phyloP scores from a whole-genome alignment of 2,888 invertebrate species.

The Chrysomela aeneicollis region DNA sequence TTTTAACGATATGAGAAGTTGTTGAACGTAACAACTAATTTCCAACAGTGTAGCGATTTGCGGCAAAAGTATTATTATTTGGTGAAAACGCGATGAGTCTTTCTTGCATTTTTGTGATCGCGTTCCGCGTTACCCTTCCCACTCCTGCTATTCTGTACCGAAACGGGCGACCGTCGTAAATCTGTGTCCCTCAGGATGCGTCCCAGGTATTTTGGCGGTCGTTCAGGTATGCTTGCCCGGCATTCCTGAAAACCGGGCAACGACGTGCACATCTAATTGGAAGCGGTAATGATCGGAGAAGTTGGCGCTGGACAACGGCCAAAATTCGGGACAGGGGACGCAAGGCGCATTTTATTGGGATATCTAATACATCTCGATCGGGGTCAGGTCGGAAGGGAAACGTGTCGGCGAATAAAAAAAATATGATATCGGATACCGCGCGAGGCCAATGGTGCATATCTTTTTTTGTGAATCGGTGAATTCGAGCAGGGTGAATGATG shows the following conservation, averaged over 20 bases:
- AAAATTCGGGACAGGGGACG: constrained; percentile 20
- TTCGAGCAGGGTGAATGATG: no score
- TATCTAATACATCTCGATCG: not conserved
- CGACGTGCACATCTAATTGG: constrained; percentile 49
- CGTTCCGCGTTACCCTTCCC: not conserved
- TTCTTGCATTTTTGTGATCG: no score
- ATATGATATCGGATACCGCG: no score
- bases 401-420: not conserved
- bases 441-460: no score
- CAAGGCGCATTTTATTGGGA: constrained; percentile 7
- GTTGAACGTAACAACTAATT: no score
- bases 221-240: constrained; percentile 38
- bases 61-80: no score
- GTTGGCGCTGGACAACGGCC: constrained; percentile 34
- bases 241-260: constrained; percentile 30
- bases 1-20: no score
- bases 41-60: no score
- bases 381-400: not conserved
- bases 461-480: no score
- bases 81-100: no score
- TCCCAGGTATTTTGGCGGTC: constrained; percentile 40
- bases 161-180: constrained; percentile 10
- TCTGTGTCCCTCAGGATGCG: constrained; percentile 8
- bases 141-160: not conserved
- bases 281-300: constrained; percentile 50